Evolutionary conservation across 2,797 vertebrate species (phyloP).

Genomic region (Eremophila alpestris): DNA sequence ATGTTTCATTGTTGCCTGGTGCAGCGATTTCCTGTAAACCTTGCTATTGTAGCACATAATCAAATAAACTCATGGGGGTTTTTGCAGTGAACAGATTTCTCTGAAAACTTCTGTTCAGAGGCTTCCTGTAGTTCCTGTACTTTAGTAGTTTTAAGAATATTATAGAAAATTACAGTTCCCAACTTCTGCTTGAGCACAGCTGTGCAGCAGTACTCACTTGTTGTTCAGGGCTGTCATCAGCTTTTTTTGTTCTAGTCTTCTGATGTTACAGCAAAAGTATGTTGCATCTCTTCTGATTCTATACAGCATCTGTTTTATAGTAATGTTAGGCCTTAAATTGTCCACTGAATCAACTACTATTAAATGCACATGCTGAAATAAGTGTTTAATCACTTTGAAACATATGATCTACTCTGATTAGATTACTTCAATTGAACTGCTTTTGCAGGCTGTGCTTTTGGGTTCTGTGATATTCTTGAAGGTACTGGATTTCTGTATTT

Average conservation of each 20-base stretch:
- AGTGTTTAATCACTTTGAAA: not conserved
- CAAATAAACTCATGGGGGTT: not conserved
- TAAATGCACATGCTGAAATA: not conserved
- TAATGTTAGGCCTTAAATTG: not conserved
- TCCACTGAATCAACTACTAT: not conserved
- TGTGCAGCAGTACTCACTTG: not conserved
- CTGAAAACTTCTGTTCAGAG: not conserved
- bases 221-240: not conserved
- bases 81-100: not conserved
- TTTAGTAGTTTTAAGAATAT: not conserved
- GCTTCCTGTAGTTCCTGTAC: not conserved
- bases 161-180: not conserved
- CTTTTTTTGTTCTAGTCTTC: not conserved
- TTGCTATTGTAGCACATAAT: not conserved
- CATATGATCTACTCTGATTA: not conserved
- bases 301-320: not conserved
- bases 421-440: not conserved
- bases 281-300: not conserved
- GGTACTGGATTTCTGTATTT: not conserved
- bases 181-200: not conserved
- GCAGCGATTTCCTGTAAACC: not conserved
- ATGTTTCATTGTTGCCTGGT: not conserved
- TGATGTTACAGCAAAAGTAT: not conserved
- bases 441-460: not conserved
- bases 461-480: not conserved